Evolutionary conservation across 2,888 invertebrate genomes (phyloP), one percentile per base, ranked within the genome.

Genomic region (Mesodorylaimus sp.): DNA sequence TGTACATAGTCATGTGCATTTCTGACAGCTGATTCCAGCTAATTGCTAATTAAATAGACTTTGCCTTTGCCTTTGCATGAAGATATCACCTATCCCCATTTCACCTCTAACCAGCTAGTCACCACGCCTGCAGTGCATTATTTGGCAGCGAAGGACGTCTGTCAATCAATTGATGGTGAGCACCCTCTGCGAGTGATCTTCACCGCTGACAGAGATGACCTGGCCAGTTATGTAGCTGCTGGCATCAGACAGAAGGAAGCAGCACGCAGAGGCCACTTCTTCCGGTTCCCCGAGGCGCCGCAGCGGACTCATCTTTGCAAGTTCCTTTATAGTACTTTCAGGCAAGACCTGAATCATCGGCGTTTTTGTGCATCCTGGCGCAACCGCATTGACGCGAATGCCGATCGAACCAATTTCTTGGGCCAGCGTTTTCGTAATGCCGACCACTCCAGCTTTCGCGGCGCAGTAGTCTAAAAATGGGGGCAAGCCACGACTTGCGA

Each of bases 141-240:
- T n/a, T n/a, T n/a, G n/a, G n/a, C n/a, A n/a, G n/a, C n/a, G n/a
- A n/a, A n/a, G n/a, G n/a, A n/a, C n/a, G n/a, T n/a, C n/a, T n/a
- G n/a, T n/a, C n/a, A n/a, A n/a, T n/a, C n/a, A n/a, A n/a, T n/a
- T n/a, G n/a, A n/a, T n/a, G n/a, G n/a, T n/a, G n/a, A n/a, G n/a
- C n/a, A n/a, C n/a, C n/a, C n/a, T n/a, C n/a, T n/a, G n/a, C n/a
- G n/a, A n/a, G n/a, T n/a, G n/a, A n/a, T n/a, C n/a, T n/a, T n/a
- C n/a, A n/a, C n/a, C n/a, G n/a, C n/a, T n/a, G n/a, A n/a, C n/a
- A n/a, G n/a, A n/a, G n/a, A n/a, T n/a, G n/a, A n/a, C n/a, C n/a
- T n/a, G n/a, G 32, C 89, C 89, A 58, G 81, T 88, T 16, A 91
- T 75, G 66, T 81, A 91, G 0, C 84, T 83, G 65, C 86, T 83